phyloP scores from a whole-genome alignment of 2,888 invertebrate species.

The Mesorhabditis belari region DNA sequence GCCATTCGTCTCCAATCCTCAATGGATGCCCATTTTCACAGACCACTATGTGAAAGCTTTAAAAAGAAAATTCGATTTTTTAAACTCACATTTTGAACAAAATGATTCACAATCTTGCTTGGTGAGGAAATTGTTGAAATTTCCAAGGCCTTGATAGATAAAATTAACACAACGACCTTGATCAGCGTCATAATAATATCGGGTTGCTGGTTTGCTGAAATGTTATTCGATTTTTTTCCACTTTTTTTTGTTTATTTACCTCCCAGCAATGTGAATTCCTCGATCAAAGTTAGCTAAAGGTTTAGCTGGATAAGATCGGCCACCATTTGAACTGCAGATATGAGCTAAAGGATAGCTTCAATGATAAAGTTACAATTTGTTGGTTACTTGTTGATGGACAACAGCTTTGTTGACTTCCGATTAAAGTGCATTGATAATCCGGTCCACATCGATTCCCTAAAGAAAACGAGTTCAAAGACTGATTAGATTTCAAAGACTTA shows the following conservation, averaged over 20 bases:
- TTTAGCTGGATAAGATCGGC: slow-evolving; percentile 25
- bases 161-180: slow-evolving; percentile 46
- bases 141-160: slow-evolving; percentile 45
- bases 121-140: slow-evolving; percentile 47
- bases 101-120: slow-evolving; percentile 47
- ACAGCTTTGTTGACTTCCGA: slow-evolving; percentile 43
- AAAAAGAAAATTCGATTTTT: slow-evolving; percentile 1
- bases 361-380: neutral
- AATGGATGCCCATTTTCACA: slow-evolving; percentile 48
- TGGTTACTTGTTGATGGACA: slow-evolving; percentile 37
- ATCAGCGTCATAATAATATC: slow-evolving; percentile 46
- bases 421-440: slow-evolving; percentile 38
- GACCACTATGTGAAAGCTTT: slow-evolving; percentile 27
- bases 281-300: slow-evolving; percentile 40
- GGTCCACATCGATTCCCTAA: slow-evolving; percentile 20
- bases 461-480: neutral
- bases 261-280: slow-evolving; percentile 26
- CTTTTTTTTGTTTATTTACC: slow-evolving; percentile 10
- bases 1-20: slow-evolving; percentile 47
- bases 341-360: slow-evolving; percentile 14
- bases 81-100: slow-evolving; percentile 38
- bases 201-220: slow-evolving; percentile 30
- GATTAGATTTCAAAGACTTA: slow-evolving; percentile 15
- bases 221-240: neutral
- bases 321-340: slow-evolving; percentile 41